Base-by-base conservation (phyloP, 2,113 vertebrate genomes). In the Esox niger region DNA sequence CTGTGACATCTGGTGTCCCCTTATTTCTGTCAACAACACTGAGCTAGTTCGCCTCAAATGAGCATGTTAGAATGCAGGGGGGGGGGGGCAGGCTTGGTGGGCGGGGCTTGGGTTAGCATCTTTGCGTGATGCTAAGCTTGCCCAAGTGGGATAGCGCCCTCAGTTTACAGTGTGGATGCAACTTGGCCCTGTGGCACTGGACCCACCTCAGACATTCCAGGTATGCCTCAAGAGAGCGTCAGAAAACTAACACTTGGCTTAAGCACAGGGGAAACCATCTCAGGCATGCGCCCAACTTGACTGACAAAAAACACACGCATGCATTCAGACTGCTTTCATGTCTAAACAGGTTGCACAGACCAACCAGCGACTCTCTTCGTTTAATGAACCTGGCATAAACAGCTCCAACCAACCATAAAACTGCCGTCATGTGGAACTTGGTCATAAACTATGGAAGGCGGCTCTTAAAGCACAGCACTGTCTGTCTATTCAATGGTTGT, bases 1-100 rank as follows among this genome's bases (percentile, higher is more conserved):
- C 72, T 80, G 74, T 76, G 74, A 69, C 68, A 66, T 38, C 64
- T 47, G 64, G 56, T 67, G 74, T 73, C 74, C 68, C 74, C 71
- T 76, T 69, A 75, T 74, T 69, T 61, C 56, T 69, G 68, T 75
- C 69, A 54, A 83, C 79, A 80, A 13, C 57, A 32, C 60, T 46
- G 57, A n/a, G 73, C 54, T 68, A 56, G 69, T 76, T 76, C 61
- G 67, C 57, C 17, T 15, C 13, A 1, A 43, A 64, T 62, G n/a
- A 73, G 57, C 63, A 77, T 59, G 0, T 63, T 81, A 25, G 47
- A 29, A 59, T 62, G 77, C n/a, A n/a, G 70, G 68, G 64, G 6
- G 68, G 64, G 6, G 54, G 59, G 46, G 62, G 23, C 6, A 61
- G 33, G 20, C 59, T 32, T 32, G 31, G 43, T 57, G 47, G 11